A percentile compares a stretch with the other conserved stretches of the same genome.
Evolutionary conservation across 2,797 vertebrate genomes (phyloP).

Genomic region (Fratercula arctica): DNA sequence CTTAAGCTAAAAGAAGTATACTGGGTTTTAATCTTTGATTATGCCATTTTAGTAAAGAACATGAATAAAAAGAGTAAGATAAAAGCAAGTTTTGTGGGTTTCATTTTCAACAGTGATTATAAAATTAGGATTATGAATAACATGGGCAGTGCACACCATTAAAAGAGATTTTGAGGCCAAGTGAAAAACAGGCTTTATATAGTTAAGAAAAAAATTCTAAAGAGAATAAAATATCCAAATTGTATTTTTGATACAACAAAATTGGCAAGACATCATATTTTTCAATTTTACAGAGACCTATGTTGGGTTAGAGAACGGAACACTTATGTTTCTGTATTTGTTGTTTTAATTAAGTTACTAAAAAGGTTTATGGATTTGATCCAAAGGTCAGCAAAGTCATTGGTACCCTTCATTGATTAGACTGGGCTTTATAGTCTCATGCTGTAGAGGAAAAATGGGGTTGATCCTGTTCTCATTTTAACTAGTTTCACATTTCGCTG

Average conservation of each 20-base stretch:
- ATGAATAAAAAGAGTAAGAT: not conserved
- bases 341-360: slow-evolving; percentile 41
- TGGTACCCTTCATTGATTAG: slow-evolving; percentile 24
- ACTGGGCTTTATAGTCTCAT: slow-evolving; percentile 37
- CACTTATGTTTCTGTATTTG: slow-evolving; percentile 13
- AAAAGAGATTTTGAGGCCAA: slow-evolving; percentile 1
- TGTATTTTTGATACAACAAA: not conserved
- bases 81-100: not conserved
- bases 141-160: not conserved
- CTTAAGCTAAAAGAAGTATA: not conserved
- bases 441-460: slow-evolving; percentile 7
- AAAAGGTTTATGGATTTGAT: slow-evolving; percentile 42
- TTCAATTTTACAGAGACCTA: slow-evolving; percentile 6
- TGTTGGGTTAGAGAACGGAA: not conserved
- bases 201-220: not conserved
- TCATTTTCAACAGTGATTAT: slow-evolving; percentile 18
- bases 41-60: not conserved
- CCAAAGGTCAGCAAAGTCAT: slow-evolving; percentile 39
- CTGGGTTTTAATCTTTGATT: slow-evolving; percentile 7
- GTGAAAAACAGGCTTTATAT: not conserved
- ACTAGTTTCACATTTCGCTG: not conserved
- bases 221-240: not conserved
- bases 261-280: not conserved
- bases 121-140: slow-evolving; percentile 11
- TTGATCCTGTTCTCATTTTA: slow-evolving; percentile 5